Percentiles rank a stretch among this genome's conserved stretches.
phyloP scores from a whole-genome alignment of 2,113 vertebrate genomes.

The Xenotilapia flavipinnis region DNA sequence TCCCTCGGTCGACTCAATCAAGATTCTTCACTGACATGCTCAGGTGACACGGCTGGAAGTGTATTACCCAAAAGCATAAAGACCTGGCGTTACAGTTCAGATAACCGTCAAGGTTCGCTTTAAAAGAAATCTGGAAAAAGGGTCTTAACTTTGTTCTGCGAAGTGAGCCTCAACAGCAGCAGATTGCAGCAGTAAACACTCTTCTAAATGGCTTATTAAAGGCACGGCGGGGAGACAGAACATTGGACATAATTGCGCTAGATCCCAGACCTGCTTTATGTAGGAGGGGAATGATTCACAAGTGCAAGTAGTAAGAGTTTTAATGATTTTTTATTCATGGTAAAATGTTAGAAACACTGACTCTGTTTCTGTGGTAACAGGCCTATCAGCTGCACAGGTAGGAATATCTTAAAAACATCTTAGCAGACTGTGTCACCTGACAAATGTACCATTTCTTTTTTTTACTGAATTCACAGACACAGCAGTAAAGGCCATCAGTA shows the following conservation, averaged over 20 bases:
- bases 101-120: neutral
- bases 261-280: conserved; percentile 26
- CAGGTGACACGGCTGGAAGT: neutral
- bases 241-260: conserved; percentile 40
- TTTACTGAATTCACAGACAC: neutral
- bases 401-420: neutral
- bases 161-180: conserved; percentile 5
- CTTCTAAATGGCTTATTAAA: conserved; percentile 41
- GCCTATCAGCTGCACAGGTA: neutral
- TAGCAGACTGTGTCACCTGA: neutral
- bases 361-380: conserved; percentile 31
- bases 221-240: conserved; percentile 32
- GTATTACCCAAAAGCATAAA: neutral
- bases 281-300: conserved; percentile 36
- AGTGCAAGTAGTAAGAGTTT: neutral
- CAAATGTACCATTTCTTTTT: neutral
- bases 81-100: neutral
- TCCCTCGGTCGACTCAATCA: neutral
- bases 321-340: conserved; percentile 13
- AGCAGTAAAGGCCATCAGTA: neutral
- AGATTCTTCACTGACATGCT: neutral
- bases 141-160: neutral
- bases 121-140: neutral
- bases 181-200: conserved; percentile 39
- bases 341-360: neutral